Percentiles rank a stretch among this genome's conserved stretches.
Evolutionary conservation across 2,888 invertebrate genomes (phyloP).

Genomic region (Xestia c-nigrum): DNA sequence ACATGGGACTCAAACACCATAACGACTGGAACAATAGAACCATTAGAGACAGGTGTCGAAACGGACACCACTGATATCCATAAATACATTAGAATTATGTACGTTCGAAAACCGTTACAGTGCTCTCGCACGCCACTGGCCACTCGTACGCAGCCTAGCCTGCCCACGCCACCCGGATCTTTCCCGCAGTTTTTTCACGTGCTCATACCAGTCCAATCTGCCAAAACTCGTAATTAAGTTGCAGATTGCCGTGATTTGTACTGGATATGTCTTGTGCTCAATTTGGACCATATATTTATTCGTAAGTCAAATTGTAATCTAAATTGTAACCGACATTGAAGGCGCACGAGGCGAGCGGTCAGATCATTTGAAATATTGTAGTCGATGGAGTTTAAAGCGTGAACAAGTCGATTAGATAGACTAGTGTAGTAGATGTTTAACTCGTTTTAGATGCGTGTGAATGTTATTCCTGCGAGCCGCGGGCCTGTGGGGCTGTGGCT

Average conservation of each 20-base stretch:
- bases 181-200: constrained; percentile 74
- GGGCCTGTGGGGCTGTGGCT: constrained; percentile 44
- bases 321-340: constrained; percentile 61
- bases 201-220: constrained; percentile 64
- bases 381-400: constrained; percentile 66
- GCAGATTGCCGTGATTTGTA: constrained; percentile 61
- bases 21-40: constrained; percentile 66
- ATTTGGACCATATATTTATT: constrained; percentile 59
- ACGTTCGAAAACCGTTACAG: constrained; percentile 52
- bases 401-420: constrained; percentile 71
- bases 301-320: constrained; percentile 54
- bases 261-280: constrained; percentile 60
- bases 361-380: constrained; percentile 64
- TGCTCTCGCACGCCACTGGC: constrained; percentile 61
- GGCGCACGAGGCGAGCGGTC: constrained; percentile 36
- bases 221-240: constrained; percentile 73
- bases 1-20: constrained; percentile 58
- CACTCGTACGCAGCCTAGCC: constrained; percentile 37
- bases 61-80: constrained; percentile 56
- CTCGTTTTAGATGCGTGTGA: constrained; percentile 73
- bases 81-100: constrained; percentile 60
- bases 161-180: constrained; percentile 78
- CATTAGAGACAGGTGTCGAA: constrained; percentile 66
- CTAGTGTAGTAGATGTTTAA: constrained; percentile 64
- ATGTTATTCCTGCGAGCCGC: constrained; percentile 62